Base-by-base conservation (phyloP, 2,888 invertebrate species). In the Griposia aprilina region DNA sequence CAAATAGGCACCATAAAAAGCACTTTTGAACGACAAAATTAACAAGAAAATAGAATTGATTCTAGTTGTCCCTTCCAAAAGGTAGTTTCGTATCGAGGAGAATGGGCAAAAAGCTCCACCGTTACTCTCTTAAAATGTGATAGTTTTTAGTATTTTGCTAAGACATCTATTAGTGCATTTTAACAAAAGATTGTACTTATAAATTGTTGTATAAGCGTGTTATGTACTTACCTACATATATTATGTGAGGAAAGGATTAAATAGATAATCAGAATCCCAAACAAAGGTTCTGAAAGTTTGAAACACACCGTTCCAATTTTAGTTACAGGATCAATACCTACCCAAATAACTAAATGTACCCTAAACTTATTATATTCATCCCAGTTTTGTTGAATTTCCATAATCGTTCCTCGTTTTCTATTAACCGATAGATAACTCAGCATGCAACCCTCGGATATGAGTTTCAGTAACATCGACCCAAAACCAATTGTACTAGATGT, bases 401-500 rank as follows among this genome's bases (percentile, higher is more conserved):
- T 89, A 88, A 88, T 83, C 87, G 89, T 76, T 80, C 60, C 71
- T 84, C 83, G 77, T 86, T 83, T 75, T 83, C 87, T 88, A 86
- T 90, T 87, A 86, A 85, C 83, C 79, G 71, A 81, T 78, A 87
- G 87, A 87, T 87, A 89, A 86, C 78, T 88, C 83, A 86, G 81
- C 77, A 76, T 70, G 78, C 67, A 79, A 69, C 68, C 69, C 74
- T 78, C 81, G 78, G 80, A 87, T 89, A 90, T 89, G 85, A 90
- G 88, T 90, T 87, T 86, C 89, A 88, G 85, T 87, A 89, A 85
- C 85, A 87, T 89, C 88, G 88, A 83, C 83, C 90, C 88, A 77
- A 90, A 85, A 88, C 90, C 92, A 89, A 92, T 92, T 89, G 91
- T 91, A 86, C 87, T 89, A 90, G 90, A 92, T 90, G 88, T 92